These are phyloP conservation scores for Rattus rattus DNA, from an alignment of 2,113 vertebrate species.

Conservation along the genomic window DNA sequence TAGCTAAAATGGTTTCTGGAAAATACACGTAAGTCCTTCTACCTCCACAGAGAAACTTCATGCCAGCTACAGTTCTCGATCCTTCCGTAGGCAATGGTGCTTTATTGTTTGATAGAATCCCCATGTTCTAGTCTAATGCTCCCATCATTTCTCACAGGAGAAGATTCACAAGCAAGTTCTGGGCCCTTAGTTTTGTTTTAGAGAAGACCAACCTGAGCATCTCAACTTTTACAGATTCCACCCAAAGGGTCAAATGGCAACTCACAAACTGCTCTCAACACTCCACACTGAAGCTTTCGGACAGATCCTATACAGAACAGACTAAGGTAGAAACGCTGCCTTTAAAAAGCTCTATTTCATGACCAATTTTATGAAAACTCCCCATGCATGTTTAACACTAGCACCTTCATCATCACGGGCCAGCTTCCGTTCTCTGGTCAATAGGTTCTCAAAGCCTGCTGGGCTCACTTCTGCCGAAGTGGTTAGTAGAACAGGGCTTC, in stretches of 20 bases:
- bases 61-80: neutral
- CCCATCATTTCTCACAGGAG: neutral
- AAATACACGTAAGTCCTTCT: neutral
- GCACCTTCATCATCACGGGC: neutral
- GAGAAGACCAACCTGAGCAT: neutral
- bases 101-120: neutral
- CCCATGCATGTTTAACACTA: neutral
- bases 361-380: neutral
- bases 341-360: neutral
- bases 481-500: neutral
- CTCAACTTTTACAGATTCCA: neutral
- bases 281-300: neutral
- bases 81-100: neutral
- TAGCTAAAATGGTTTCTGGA: constrained; percentile 16
- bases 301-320: neutral
- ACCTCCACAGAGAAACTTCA: neutral
- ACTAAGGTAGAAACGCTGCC: neutral
- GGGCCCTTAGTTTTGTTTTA: neutral
- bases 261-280: neutral
- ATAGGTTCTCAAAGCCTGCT: neutral
- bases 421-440: neutral
- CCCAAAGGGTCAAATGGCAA: neutral
- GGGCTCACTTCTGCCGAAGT: neutral
- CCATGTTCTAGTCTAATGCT: neutral
- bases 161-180: neutral